A percentile compares a stretch with the other conserved stretches of the same genome.
Evolutionary conservation across 2,797 vertebrate genomes (phyloP).

Genomic region (Phrynocephalus vlangalii): DNA sequence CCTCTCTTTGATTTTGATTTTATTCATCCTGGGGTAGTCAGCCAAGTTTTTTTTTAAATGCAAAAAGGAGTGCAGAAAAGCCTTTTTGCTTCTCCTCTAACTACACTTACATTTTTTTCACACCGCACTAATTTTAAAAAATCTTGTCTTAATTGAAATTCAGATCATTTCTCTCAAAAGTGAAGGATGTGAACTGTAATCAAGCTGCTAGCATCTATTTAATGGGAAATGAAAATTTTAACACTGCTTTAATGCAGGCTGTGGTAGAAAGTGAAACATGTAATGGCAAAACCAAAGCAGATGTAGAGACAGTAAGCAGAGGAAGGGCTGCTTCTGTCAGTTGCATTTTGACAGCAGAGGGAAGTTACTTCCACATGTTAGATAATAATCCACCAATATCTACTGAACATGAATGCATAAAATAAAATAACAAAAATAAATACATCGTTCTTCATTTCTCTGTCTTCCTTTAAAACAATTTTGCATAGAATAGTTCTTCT

Average conservation of each 20-base stretch:
- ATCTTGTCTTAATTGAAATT: slow-evolving; percentile 37
- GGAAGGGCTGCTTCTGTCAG: not conserved
- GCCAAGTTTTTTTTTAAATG: slow-evolving; percentile 25
- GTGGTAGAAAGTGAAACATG: slow-evolving; percentile 37
- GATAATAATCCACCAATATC: not conserved
- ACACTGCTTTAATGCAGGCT: slow-evolving; percentile 30
- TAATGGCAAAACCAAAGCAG: not conserved
- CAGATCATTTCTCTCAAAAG: slow-evolving; percentile 33
- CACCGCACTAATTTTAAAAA: slow-evolving; percentile 41
- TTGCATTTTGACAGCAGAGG: not conserved
- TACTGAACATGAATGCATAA: not conserved
- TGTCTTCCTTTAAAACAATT: not conserved
- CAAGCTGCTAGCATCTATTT: slow-evolving; percentile 35
- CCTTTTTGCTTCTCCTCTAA: slow-evolving; percentile 28
- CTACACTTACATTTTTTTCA: slow-evolving; percentile 24
- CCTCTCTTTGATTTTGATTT: not conserved
- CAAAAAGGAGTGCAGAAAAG: slow-evolving; percentile 23
- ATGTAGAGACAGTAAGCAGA: not conserved
- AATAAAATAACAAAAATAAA: not conserved
- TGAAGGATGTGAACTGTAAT: slow-evolving; percentile 42
- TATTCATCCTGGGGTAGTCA: not conserved
- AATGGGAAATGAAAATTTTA: slow-evolving; percentile 27
- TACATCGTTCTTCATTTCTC: not conserved
- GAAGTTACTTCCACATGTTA: not conserved
- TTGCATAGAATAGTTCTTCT: not conserved